These are phyloP conservation scores for Oryzias melastigma DNA, from an alignment of 2,113 vertebrate species.

Conservation along the genomic window DNA sequence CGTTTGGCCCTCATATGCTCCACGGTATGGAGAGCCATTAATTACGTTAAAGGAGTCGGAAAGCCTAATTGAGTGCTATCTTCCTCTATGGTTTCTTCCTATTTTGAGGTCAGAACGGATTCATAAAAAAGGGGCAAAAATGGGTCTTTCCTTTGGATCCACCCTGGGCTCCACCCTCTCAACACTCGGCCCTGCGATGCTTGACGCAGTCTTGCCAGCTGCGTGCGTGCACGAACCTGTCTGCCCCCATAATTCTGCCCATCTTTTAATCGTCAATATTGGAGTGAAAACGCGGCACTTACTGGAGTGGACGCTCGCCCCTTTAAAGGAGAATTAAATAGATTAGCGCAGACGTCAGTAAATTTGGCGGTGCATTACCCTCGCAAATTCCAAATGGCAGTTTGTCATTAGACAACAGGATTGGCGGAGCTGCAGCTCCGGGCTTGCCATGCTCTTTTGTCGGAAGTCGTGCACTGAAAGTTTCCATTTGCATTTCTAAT, in stretches of 20 bases:
- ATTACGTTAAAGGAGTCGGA: conserved; percentile 62
- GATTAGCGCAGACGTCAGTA: conserved; percentile 79
- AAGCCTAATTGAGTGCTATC: conserved; percentile 65
- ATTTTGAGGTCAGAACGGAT: conserved; percentile 45
- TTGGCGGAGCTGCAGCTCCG: conserved; percentile 45
- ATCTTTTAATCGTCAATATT: conserved; percentile 73
- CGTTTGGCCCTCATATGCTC: conserved; percentile 48
- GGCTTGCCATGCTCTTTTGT: conserved; percentile 35
- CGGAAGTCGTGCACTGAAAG: conserved; percentile 22
- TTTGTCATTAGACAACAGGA: conserved; percentile 54
- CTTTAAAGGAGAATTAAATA: conserved; percentile 78
- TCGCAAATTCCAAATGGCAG: conserved; percentile 65
- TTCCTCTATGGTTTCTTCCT: conserved; percentile 46
- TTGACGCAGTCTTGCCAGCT: conserved; percentile 5
- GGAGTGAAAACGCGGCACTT: conserved; percentile 50
- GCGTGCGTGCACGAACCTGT: conserved; percentile 35
- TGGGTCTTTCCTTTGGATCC: conserved; percentile 15
- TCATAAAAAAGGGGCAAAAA: conserved; percentile 24
- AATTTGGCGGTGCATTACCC: conserved; percentile 61
- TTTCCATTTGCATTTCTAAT: conserved; percentile 23
- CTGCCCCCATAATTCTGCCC: conserved; percentile 54
- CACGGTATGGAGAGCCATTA: conserved; percentile 62
- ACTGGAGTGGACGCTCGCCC: conserved; percentile 69
- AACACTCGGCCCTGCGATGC: conserved; percentile 3
- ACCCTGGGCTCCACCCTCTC: background rate